Evolutionary conservation across 2,113 vertebrate genomes (phyloP).

Genomic region (Podilymbus podiceps): DNA sequence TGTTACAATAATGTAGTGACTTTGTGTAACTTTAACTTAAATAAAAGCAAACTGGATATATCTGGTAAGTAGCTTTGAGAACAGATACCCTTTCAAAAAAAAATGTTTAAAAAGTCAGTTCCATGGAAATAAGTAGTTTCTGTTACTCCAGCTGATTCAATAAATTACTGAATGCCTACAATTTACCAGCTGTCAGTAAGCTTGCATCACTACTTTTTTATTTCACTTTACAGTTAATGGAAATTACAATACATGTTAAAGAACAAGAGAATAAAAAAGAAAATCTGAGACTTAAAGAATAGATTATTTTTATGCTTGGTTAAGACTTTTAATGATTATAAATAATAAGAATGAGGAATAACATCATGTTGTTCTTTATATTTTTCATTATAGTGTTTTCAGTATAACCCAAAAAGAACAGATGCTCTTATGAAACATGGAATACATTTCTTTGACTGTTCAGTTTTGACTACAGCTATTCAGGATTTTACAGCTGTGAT

Average conservation of each 20-base stretch:
- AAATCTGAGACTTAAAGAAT: background rate
- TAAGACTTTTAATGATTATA: background rate
- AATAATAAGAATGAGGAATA: background rate
- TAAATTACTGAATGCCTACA: background rate
- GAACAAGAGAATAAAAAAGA: background rate
- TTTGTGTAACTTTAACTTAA: background rate
- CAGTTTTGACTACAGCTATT: conserved; percentile 66
- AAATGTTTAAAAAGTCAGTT: background rate
- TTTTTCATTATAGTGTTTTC: conserved; percentile 55
- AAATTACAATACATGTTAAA: background rate
- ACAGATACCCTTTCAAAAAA: background rate
- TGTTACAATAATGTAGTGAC: background rate
- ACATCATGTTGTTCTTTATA: background rate
- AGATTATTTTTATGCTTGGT: background rate
- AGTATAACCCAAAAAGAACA: conserved; percentile 69
- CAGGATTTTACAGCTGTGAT: conserved; percentile 76
- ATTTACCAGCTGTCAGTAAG: background rate
- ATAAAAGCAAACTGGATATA: background rate
- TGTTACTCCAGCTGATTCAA: background rate
- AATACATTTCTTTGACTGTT: conserved; percentile 61
- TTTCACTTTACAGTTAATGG: background rate
- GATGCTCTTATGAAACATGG: conserved; percentile 75
- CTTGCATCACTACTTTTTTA: background rate
- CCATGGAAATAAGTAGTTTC: background rate
- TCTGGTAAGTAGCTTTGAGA: background rate